Conservation (phyloP, 2,888 invertebrate genomes). For the Drosophila conformis region DNA sequence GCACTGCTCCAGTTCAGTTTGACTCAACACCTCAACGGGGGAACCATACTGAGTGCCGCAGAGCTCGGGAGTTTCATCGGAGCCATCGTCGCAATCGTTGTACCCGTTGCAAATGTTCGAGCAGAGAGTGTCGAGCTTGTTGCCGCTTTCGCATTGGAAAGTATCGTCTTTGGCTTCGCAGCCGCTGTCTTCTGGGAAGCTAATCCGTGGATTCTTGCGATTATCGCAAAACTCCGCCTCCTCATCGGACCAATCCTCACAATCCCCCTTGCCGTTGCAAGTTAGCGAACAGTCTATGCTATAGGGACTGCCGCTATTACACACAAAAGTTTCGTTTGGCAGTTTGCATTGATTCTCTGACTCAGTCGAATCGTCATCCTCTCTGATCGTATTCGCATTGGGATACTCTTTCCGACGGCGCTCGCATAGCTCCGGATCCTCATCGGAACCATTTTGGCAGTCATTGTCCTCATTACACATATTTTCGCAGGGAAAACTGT, state of each 20-base stretch:
- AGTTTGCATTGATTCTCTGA: constrained; percentile 1
- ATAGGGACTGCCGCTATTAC: constrained; percentile 16
- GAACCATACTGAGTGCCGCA: not conserved
- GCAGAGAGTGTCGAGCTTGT: constrained; percentile 30
- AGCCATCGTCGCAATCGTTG: constrained; percentile 88
- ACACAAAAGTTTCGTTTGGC: not conserved
- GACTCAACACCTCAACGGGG: too few relatives aligned
- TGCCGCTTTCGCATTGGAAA: constrained; percentile 30
- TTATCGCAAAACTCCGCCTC: not conserved
- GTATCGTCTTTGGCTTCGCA: not conserved
- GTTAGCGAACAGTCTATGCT: not conserved
- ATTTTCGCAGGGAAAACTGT: constrained; percentile 2
- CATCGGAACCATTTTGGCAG: constrained; percentile 89
- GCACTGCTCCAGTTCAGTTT: not conserved
- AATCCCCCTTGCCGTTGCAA: constrained; percentile 15
- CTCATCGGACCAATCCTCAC: constrained; percentile 37
- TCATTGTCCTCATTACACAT: constrained; percentile 86
- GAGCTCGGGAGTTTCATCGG: constrained; percentile 51
- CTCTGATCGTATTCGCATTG: too few relatives aligned
- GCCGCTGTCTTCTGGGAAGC: too few relatives aligned
- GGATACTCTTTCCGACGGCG: not conserved
- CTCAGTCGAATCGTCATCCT: not conserved
- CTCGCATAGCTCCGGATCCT: constrained; percentile 80
- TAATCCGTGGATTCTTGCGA: too few relatives aligned
- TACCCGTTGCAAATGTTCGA: constrained; percentile 84